A percentile compares a stretch with the other conserved stretches of the same genome.
These are phyloP conservation scores for Calliphora vicina DNA, from an alignment of 1,140 invertebrate genomes.

Conservation along the genomic window DNA sequence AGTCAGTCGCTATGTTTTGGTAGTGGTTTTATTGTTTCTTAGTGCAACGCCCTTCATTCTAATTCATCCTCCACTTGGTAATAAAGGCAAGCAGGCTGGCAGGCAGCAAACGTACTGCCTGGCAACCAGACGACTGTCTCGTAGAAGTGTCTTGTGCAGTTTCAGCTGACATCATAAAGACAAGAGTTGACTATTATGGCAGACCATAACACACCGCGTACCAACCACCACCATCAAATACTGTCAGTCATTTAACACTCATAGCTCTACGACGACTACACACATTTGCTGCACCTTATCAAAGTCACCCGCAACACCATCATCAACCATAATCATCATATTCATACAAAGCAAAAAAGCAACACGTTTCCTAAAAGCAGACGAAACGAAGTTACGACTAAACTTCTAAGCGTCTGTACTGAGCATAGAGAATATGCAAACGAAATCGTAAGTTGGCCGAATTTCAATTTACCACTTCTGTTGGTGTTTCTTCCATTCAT, in stretches of 20 bases:
- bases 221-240: background rate
- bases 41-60: background rate
- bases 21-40: background rate
- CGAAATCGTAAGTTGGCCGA: background rate
- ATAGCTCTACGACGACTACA: background rate
- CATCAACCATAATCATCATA: background rate
- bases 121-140: background rate
- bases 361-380: background rate
- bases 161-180: background rate
- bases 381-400: background rate
- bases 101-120: background rate
- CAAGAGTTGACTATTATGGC: constrained; percentile 13
- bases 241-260: background rate
- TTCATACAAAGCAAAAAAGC: background rate
- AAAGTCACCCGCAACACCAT: background rate
- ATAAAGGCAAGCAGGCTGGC: too few relatives aligned
- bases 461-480: background rate
- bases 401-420: background rate
- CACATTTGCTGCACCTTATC: background rate
- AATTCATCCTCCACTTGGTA: too few relatives aligned
- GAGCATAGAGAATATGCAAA: background rate
- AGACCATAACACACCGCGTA: background rate
- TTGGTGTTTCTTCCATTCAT: too few relatives aligned
- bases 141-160: background rate
- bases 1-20: too few relatives aligned